Percentiles rank a stretch among this genome's conserved stretches.
Conservation (phyloP, 2,113 vertebrate species). For the Gavialis gangeticus region DNA sequence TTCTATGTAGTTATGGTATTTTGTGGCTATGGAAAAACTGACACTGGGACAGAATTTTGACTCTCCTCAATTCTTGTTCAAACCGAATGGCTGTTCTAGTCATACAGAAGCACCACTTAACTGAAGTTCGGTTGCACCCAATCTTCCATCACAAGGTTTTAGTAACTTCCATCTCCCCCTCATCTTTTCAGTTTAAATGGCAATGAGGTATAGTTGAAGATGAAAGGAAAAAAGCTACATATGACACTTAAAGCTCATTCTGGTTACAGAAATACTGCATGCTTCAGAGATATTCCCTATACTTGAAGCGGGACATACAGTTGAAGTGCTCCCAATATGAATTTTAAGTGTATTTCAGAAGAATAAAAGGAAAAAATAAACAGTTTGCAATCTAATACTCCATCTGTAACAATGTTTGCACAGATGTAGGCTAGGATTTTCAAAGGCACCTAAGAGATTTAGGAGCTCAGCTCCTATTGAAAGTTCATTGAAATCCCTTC, state of each 20-base stretch:
- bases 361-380: constrained; percentile 59
- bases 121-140: not conserved
- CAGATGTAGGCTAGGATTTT: constrained; percentile 47
- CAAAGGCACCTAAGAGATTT: not conserved
- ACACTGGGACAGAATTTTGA: not conserved
- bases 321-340: constrained; percentile 17
- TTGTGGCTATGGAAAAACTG: not conserved
- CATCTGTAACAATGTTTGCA: constrained; percentile 45
- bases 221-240: not conserved
- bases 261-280: not conserved
- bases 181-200: no score
- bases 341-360: constrained; percentile 48
- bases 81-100: not conserved
- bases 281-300: not conserved
- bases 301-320: not conserved
- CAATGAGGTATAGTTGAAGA: not conserved
- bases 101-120: not conserved
- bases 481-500: constrained; percentile 25
- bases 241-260: not conserved
- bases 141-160: no score
- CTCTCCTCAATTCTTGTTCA: not conserved
- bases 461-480: not conserved
- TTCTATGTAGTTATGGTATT: no score
- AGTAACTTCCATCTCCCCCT: no score
- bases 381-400: constrained; percentile 60